Conservation (phyloP, 1,140 invertebrate genomes). For the Zaprionus ghesquierei region DNA sequence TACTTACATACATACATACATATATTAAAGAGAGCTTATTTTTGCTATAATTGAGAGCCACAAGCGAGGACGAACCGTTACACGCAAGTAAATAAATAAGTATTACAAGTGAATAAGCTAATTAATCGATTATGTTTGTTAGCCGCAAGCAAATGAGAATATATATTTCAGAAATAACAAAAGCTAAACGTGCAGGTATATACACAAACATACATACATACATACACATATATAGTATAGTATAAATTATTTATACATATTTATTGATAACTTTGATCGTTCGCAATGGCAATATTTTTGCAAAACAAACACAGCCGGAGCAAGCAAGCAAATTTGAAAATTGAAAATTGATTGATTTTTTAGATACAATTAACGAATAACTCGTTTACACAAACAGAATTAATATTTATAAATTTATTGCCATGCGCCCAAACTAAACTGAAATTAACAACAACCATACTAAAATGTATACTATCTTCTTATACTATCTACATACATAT, state of each 20-base stretch:
- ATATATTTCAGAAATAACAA: slow-evolving; percentile 11
- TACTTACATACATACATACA: slow-evolving; percentile 13
- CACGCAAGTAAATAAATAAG: slow-evolving; percentile 22
- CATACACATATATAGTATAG: slow-evolving; percentile 1
- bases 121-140: slow-evolving; percentile 2
- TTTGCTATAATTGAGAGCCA: slow-evolving; percentile 33
- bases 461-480: slow-evolving; percentile 33
- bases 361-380: slow-evolving; percentile 25
- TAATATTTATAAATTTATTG: slow-evolving; percentile 20
- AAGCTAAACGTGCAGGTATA: slow-evolving; percentile 27
- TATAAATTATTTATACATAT: slow-evolving; percentile 7
- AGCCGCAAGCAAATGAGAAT: slow-evolving; percentile 1
- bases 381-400: slow-evolving; percentile 25
- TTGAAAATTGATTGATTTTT: slow-evolving; percentile 8
- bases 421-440: slow-evolving; percentile 34
- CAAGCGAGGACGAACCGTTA: slow-evolving; percentile 10
- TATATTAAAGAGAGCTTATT: slow-evolving; percentile 48
- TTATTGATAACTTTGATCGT: slow-evolving; percentile 12
- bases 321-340: slow-evolving; percentile 14
- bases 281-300: slow-evolving; percentile 44
- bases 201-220: slow-evolving; percentile 6
- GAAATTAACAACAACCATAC: slow-evolving; percentile 34
- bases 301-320: slow-evolving; percentile 25
- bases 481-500: background rate
- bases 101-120: background rate